Conservation (phyloP, 2,113 vertebrate species). For the Syngnathus scovelli region DNA sequence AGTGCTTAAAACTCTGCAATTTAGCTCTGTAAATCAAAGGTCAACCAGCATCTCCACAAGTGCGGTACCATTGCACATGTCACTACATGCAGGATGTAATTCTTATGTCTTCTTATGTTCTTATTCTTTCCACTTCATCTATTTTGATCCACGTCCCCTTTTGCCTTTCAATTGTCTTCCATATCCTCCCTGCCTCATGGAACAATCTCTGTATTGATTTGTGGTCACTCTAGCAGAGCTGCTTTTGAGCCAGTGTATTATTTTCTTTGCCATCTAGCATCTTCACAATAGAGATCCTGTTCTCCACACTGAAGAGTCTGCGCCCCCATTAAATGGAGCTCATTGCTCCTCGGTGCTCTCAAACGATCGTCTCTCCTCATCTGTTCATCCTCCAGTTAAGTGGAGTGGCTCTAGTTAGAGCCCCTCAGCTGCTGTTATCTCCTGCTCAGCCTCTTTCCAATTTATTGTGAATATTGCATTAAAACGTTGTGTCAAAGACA, state of each 20-base stretch:
- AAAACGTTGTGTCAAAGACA: constrained; percentile 39
- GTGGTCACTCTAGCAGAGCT: background rate
- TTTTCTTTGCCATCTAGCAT: background rate
- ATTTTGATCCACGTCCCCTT: background rate
- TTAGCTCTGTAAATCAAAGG: too few species aligned
- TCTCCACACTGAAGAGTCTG: constrained; percentile 25
- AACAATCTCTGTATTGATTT: constrained; percentile 16
- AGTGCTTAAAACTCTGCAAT: too few species aligned
- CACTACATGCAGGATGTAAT: too few species aligned
- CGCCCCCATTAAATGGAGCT: constrained; percentile 22
- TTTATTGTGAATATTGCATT: constrained; percentile 38
- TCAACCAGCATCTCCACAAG: too few species aligned
- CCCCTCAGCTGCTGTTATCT: constrained; percentile 47
- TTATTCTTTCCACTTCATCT: background rate
- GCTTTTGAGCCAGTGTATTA: background rate
- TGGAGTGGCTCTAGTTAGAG: constrained; percentile 53
- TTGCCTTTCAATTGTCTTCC: background rate
- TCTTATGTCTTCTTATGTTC: too few species aligned
- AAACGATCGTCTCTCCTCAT: constrained; percentile 45
- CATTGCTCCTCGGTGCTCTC: constrained; percentile 42
- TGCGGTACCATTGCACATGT: too few species aligned
- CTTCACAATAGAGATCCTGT: constrained; percentile 16
- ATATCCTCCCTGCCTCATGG: constrained; percentile 3
- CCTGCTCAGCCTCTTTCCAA: constrained; percentile 30
- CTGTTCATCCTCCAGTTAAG: constrained; percentile 53